phyloP scores from a whole-genome alignment of 2,888 invertebrate species.

The Diloba caeruleocephala region DNA sequence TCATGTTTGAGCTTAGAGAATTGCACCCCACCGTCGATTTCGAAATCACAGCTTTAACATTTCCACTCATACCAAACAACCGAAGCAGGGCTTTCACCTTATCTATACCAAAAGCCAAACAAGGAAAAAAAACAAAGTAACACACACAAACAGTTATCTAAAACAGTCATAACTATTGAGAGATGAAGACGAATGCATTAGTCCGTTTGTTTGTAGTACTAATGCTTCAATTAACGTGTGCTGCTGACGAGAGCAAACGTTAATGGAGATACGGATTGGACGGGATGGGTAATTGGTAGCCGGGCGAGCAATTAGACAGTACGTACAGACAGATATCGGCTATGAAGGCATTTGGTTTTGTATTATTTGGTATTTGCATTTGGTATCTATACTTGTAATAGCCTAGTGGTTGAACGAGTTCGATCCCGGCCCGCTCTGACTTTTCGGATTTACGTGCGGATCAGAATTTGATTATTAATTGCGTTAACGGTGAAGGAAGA shows the following conservation, averaged over 20 bases:
- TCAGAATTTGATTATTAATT: too few relatives aligned
- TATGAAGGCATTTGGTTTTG: too few relatives aligned
- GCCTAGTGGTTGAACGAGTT: too few relatives aligned
- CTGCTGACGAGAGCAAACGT: not conserved
- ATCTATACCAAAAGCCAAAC: too few relatives aligned
- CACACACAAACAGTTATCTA: conserved; percentile 1
- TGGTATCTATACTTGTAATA: too few relatives aligned
- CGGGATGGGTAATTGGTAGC: conserved; percentile 21
- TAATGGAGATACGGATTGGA: conserved; percentile 39
- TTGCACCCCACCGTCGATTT: too few relatives aligned
- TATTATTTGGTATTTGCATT: too few relatives aligned
- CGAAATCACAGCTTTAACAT: conserved; percentile 4
- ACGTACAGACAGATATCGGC: conserved; percentile 14
- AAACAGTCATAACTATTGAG: conserved; percentile 40
- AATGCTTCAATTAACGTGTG: conserved; percentile 53
- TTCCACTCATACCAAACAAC: conserved; percentile 7
- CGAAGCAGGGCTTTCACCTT: conserved; percentile 2
- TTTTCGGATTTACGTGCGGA: too few relatives aligned
- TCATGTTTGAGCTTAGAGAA: too few relatives aligned
- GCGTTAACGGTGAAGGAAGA: too few relatives aligned
- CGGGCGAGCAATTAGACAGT: conserved; percentile 12
- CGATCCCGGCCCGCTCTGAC: too few relatives aligned
- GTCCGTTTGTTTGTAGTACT: conserved; percentile 46
- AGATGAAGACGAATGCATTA: conserved; percentile 49
- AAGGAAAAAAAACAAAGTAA: conserved; percentile 6